Conservation (phyloP, 2,797 vertebrate genomes). For the Syngnathus acus region DNA sequence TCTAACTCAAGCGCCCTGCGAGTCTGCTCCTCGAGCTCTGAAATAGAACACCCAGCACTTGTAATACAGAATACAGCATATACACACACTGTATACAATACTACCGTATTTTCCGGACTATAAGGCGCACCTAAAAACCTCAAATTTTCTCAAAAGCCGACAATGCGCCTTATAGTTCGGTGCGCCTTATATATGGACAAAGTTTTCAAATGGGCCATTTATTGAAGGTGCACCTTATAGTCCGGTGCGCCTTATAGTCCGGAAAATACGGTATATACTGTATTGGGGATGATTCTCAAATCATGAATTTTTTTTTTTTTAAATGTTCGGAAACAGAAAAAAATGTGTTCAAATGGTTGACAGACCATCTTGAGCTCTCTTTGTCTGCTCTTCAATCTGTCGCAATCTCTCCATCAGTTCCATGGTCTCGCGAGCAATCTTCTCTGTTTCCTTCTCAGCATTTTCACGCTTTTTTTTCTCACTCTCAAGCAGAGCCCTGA, state of each 20-base stretch:
- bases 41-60: constrained; percentile 18
- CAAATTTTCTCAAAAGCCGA: too few relatives aligned
- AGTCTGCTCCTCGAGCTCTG: constrained; percentile 96
- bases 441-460: constrained; percentile 95
- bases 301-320: constrained; percentile 20
- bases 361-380: constrained; percentile 91
- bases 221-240: too few relatives aligned
- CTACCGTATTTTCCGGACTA: not conserved
- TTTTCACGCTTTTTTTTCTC: constrained; percentile 96
- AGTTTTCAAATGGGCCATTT: too few relatives aligned
- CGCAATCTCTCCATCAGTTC: constrained; percentile 89
- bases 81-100: not conserved
- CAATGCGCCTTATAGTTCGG: too few relatives aligned
- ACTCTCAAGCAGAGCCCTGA: constrained; percentile 89
- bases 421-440: constrained; percentile 94
- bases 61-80: not conserved
- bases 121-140: too few relatives aligned
- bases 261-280: not conserved
- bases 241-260: too few relatives aligned
- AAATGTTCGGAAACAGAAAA: constrained; percentile 26
- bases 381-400: constrained; percentile 95
- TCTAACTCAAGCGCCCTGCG: constrained; percentile 86
- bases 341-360: constrained; percentile 50
- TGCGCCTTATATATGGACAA: too few relatives aligned
- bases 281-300: not conserved